These are phyloP conservation scores for Dasyprocta punctata DNA, from an alignment of 2,113 vertebrate species.

Conservation along the genomic window DNA sequence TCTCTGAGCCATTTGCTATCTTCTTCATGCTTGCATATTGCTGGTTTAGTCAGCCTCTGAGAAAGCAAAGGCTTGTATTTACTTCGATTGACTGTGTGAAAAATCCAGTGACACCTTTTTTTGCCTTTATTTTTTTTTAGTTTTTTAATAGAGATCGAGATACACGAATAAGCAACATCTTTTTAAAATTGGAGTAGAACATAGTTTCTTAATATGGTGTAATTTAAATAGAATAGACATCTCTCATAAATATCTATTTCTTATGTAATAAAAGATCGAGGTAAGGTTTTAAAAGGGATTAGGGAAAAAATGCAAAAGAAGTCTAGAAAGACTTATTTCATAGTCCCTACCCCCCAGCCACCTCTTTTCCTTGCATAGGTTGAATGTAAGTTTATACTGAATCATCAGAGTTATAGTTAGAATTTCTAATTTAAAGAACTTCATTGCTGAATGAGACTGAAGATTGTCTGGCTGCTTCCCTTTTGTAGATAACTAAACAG, in stretches of 20 bases:
- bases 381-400: slow-evolving; percentile 36
- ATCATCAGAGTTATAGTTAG: slow-evolving; percentile 11
- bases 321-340: background rate
- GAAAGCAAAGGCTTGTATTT: slow-evolving; percentile 62
- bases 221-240: background rate
- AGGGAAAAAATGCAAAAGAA: background rate
- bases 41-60: slow-evolving; percentile 56
- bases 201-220: background rate
- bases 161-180: background rate
- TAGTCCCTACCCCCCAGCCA: background rate
- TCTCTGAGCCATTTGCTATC: slow-evolving; percentile 28
- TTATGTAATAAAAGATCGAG: background rate
- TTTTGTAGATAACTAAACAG: background rate
- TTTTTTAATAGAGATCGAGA: slow-evolving; percentile 40
- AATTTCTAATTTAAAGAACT: background rate
- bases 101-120: slow-evolving; percentile 25
- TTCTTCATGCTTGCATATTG: slow-evolving; percentile 57
- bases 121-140: background rate
- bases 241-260: background rate
- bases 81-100: slow-evolving; percentile 53
- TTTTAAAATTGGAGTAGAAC: background rate
- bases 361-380: background rate
- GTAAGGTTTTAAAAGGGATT: background rate
- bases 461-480: background rate
- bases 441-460: background rate